phyloP scores from a whole-genome alignment of 2,797 vertebrate genomes.

The Leptatherina wallacei region DNA sequence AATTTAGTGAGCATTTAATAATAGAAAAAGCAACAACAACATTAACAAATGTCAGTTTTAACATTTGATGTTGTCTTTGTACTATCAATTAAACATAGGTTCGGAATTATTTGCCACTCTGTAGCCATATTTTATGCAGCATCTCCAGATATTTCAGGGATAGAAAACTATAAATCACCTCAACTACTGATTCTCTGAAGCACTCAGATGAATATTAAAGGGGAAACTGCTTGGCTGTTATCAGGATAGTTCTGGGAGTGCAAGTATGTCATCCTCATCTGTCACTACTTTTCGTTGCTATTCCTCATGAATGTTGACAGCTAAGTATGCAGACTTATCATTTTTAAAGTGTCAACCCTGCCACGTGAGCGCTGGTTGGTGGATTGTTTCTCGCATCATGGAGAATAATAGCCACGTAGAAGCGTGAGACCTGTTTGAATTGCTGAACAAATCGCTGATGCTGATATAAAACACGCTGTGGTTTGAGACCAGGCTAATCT shows the following conservation, averaged over 20 bases:
- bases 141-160: background rate
- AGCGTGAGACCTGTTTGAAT: too few species aligned
- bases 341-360: too few species aligned
- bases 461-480: too few species aligned
- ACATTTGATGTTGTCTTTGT: background rate
- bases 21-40: background rate
- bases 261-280: too few species aligned
- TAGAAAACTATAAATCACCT: background rate
- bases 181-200: background rate
- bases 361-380: too few species aligned
- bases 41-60: background rate
- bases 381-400: too few species aligned
- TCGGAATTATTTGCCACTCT: background rate
- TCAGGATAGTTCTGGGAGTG: background rate
- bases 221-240: constrained; percentile 10
- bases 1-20: background rate
- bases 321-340: too few species aligned
- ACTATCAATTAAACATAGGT: background rate
- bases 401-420: too few species aligned
- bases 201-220: background rate
- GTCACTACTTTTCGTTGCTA: too few species aligned
- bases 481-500: too few species aligned
- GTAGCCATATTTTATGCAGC: background rate
- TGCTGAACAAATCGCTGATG: too few species aligned
- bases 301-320: too few species aligned